Conservation (phyloP, 2,797 vertebrate genomes). For the Discoglossus pictus region DNA sequence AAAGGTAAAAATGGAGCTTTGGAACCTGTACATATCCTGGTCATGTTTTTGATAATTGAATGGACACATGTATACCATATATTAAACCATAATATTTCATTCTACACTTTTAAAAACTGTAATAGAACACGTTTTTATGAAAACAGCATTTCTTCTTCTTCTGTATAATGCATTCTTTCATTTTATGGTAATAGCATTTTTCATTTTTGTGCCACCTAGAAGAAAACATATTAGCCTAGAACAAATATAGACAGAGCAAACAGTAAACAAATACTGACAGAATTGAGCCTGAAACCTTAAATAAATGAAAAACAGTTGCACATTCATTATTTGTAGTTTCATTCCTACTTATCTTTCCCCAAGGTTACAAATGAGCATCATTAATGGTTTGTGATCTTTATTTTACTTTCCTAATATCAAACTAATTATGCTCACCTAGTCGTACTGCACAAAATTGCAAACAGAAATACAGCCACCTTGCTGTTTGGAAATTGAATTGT, state of each 20-base stretch:
- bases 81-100: too few species aligned
- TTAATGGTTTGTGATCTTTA: conserved; percentile 33
- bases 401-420: conserved; percentile 29
- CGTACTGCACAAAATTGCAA: conserved; percentile 17
- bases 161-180: too few species aligned
- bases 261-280: conserved; percentile 31
- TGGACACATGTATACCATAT: too few species aligned
- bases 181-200: background rate
- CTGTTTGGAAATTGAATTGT: conserved; percentile 4
- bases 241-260: conserved; percentile 12
- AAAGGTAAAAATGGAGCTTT: too few species aligned
- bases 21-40: too few species aligned
- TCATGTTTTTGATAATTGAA: too few species aligned
- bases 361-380: conserved; percentile 34
- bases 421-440: conserved; percentile 35
- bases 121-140: too few species aligned
- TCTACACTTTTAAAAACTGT: too few species aligned
- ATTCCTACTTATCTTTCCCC: conserved; percentile 33
- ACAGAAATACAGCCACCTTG: conserved; percentile 2
- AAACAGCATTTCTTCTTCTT: too few species aligned
- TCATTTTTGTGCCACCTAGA: background rate
- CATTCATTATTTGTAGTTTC: conserved; percentile 30
- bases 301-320: conserved; percentile 32
- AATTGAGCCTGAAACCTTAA: conserved; percentile 17
- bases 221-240: background rate